Conservation (phyloP, 2,888 invertebrate species). For the Tinea trinotella region DNA sequence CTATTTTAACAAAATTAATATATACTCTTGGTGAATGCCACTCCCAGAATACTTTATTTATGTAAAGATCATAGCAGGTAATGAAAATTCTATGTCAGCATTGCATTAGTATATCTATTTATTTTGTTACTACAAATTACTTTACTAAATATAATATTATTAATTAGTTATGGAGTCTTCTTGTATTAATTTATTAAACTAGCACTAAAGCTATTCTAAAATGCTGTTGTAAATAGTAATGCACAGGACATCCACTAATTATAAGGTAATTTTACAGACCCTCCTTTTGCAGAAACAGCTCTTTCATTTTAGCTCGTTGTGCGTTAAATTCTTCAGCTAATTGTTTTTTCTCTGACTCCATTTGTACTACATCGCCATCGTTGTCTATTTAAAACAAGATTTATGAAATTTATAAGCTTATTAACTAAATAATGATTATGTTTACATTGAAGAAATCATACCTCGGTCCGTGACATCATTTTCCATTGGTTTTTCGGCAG, state of each 20-base stretch:
- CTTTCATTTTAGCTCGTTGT: conserved; percentile 94
- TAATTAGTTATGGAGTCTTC: too few species aligned
- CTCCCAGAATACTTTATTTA: too few species aligned
- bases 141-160: too few species aligned
- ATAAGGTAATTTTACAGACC: conserved; percentile 69
- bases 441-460: conserved; percentile 10
- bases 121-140: too few species aligned
- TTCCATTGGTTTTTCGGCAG: conserved; percentile 5
- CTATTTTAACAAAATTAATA: too few species aligned
- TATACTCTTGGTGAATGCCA: too few species aligned
- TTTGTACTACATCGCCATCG: not conserved
- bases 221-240: too few species aligned
- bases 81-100: too few species aligned
- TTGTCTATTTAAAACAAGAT: conserved; percentile 3
- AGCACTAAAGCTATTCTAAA: too few species aligned
- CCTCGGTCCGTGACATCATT: conserved; percentile 10
- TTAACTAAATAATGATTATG: not conserved
- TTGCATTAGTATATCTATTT: too few species aligned
- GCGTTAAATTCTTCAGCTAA: conserved; percentile 90
- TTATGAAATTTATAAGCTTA: not conserved
- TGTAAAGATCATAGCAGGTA: too few species aligned
- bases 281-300: conserved; percentile 94
- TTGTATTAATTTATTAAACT: too few species aligned
- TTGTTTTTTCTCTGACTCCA: conserved; percentile 41
- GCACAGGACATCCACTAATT: not conserved